Base-by-base conservation (phyloP, 2,888 invertebrate genomes). In the Erynnis tages region DNA sequence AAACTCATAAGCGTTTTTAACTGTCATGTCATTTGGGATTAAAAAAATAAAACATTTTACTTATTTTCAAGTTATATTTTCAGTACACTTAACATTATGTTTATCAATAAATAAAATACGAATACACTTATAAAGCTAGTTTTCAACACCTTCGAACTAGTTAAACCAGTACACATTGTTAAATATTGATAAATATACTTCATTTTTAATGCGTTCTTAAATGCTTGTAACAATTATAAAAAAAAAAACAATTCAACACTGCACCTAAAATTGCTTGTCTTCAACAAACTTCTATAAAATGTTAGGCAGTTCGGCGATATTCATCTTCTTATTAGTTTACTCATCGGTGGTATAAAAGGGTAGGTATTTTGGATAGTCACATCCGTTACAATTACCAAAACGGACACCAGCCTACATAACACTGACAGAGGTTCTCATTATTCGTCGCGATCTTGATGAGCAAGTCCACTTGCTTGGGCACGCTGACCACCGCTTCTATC, bases 361-460 rank as follows among this genome's bases (percentile, higher is more conserved):
- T n/a, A n/a, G n/a, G n/a, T n/a, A n/a, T n/a, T n/a, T n/a, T n/a
- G n/a, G n/a, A n/a, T n/a, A n/a, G n/a, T n/a, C 3, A 21, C 3
- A 21, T 21, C 21, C 5, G 21, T n/a, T n/a, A n/a, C 16, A 34
- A 35, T 35, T 17, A 94, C 94, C 94, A 94, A 71, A 94, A 94
- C 2, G 94, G 94, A 78, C 94, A 99, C 99, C 99, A 99, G 53
- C 99, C 99, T 55, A 99, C 98, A 73, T 99, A 99, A 79, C 98
- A 99, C 90, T 99, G 99, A 79, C 99, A 99, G 53, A 99, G 92
- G 82, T 99, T 99, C 82, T 99, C 98, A 77, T 99, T 98, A 62
- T 97, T 97, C 0, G 98, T 99, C 1, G 99, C 99, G 75, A 98
- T 98, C 69, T 96, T 95, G 61, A 99, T 98, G 13, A 99, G 91